Conservation (phyloP, 2,113 vertebrate genomes). For the Colinus virginianus region DNA sequence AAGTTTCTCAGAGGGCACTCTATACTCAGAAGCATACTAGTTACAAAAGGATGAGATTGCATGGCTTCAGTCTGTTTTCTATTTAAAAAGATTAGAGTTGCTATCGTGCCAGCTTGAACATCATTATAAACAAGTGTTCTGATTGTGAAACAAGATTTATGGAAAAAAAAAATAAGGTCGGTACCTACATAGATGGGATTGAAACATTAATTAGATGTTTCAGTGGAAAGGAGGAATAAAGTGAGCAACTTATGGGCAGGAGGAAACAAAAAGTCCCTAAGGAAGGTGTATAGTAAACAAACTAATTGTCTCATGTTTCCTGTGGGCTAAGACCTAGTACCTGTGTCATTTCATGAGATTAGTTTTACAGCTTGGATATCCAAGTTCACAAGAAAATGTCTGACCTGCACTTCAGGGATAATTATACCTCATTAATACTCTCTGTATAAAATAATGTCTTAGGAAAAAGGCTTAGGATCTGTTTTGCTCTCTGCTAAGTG, state of each 20-base stretch:
- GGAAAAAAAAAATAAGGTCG: not conserved
- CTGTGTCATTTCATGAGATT: not conserved
- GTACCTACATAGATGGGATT: not conserved
- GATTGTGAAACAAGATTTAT: not conserved
- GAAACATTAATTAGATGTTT: not conserved
- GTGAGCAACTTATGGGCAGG: not conserved
- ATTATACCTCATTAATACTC: not conserved
- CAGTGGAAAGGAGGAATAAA: not conserved
- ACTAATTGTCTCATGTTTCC: not conserved
- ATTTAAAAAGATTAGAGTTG: not conserved
- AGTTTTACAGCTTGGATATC: not conserved
- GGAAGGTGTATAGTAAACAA: not conserved
- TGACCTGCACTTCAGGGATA: not conserved
- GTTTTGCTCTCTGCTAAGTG: not conserved
- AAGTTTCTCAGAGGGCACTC: not conserved
- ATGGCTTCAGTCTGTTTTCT: not conserved
- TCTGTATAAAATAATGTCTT: not conserved
- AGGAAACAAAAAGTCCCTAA: conserved; percentile 2
- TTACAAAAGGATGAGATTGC: not conserved
- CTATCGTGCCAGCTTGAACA: not conserved
- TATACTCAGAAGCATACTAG: not conserved
- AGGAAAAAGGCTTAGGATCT: not conserved
- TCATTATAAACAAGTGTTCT: not conserved
- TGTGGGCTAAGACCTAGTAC: not conserved
- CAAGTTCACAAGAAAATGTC: not conserved